Conservation (phyloP, 1,140 invertebrate genomes). For the Arctopsyche grandis region DNA sequence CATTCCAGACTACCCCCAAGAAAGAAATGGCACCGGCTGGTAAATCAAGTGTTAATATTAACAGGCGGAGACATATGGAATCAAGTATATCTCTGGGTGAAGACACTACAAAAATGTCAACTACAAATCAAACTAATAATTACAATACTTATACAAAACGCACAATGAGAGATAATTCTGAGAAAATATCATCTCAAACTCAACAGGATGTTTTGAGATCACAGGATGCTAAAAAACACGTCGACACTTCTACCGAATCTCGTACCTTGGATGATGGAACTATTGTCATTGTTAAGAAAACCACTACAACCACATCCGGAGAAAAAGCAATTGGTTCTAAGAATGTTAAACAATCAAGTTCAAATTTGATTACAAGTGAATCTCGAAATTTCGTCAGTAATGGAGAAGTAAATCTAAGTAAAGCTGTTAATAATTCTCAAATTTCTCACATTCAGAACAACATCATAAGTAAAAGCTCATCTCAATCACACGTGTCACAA, state of each 20-base stretch:
- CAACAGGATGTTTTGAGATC: conserved; percentile 49
- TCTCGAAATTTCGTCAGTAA: conserved; percentile 48
- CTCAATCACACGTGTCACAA: conserved; percentile 38
- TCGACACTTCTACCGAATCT: conserved; percentile 57
- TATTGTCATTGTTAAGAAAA: conserved; percentile 65
- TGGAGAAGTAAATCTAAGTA: conserved; percentile 38
- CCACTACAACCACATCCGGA: conserved; percentile 60
- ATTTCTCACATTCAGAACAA: conserved; percentile 41
- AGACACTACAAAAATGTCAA: conserved; percentile 66
- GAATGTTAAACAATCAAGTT: conserved; percentile 42
- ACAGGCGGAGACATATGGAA: conserved; percentile 69
- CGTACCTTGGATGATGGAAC: conserved; percentile 67
- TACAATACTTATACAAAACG: conserved; percentile 70
- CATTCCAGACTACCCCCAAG: conserved; percentile 63
- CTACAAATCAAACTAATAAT: conserved; percentile 70
- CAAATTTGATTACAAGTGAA: conserved; percentile 49
- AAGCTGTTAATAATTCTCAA: conserved; percentile 24
- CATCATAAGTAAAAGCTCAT: conserved; percentile 45
- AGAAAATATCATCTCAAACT: conserved; percentile 58
- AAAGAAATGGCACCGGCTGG: conserved; percentile 56
- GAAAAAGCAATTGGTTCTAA: conserved; percentile 38
- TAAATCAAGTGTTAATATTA: conserved; percentile 57
- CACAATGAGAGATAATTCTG: conserved; percentile 56
- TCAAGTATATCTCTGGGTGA: conserved; percentile 73
- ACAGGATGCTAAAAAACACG: conserved; percentile 40